Conservation (phyloP, 1,140 invertebrate species). For the Eumeta japonica region DNA sequence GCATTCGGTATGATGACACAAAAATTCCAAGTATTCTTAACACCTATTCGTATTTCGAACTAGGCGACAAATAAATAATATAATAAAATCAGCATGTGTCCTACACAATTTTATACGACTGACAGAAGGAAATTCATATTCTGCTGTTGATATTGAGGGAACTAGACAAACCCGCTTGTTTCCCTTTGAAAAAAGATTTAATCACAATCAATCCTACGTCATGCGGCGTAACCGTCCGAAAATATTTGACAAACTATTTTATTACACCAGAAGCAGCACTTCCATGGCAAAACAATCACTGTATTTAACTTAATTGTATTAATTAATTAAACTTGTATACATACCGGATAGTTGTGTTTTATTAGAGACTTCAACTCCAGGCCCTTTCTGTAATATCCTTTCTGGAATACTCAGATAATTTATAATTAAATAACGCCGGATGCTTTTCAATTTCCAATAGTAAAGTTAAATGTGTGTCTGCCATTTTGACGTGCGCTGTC, state of each 20-base stretch:
- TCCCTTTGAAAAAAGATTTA: too few relatives aligned
- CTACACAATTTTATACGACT: too few relatives aligned
- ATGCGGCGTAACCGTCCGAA: too few relatives aligned
- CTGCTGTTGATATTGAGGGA: too few relatives aligned
- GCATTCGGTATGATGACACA: constrained; percentile 1
- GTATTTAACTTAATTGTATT: constrained; percentile 22
- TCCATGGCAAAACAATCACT: constrained; percentile 15
- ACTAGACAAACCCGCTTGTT: too few relatives aligned
- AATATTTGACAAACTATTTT: background rate
- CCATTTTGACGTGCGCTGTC: too few relatives aligned
- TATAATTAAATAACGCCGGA: constrained; percentile 18
- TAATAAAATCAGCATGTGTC: too few relatives aligned
- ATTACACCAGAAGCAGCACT: too few relatives aligned
- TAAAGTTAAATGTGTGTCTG: too few relatives aligned
- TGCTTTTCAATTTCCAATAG: constrained; percentile 23
- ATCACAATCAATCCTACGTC: too few relatives aligned
- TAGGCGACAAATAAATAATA: background rate
- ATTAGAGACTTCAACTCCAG: constrained; percentile 15
- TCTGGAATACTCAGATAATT: constrained; percentile 18
- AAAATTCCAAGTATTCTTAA: constrained; percentile 2
- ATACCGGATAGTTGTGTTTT: constrained; percentile 15
- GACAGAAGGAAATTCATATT: too few relatives aligned
- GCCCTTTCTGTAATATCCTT: constrained; percentile 19
- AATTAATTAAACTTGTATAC: constrained; percentile 5
- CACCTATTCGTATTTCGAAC: background rate